Evolutionary conservation across 2,797 vertebrate genomes (phyloP), one percentile per base, ranked within the genome.

Genomic region (Platyrinchus mystaceus): DNA sequence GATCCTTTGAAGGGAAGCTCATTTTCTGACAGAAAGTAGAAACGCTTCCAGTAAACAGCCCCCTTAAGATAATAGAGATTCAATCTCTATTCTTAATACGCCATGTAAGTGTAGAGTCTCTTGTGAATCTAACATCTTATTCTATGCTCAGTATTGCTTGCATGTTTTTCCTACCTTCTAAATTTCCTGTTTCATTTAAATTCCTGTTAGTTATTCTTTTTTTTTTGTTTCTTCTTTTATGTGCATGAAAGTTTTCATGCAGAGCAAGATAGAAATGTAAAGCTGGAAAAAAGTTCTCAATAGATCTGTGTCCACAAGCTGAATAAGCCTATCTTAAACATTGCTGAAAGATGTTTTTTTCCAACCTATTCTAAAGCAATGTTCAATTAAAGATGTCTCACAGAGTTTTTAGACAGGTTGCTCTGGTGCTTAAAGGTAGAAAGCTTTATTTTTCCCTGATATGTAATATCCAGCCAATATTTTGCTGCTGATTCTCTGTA

Each of bases 91-190:
- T 93, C 90, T 85, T 89, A 89, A 47, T 24, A 46, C 1, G 8
- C 13, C 39, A 2, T 0, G 0, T 37, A 78, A 79, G 21, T 1
- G 0, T 53, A 62, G 36, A 47, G 6, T 49, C 84, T 59, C 30
- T 47, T 39, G 46, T 34, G 12, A 73, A 56, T 52, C 34, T 90
- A 27, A 53, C 14, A 12, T 59, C 78, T 77, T 67, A 43, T 58
- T 81, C 7, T 50, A 13, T 7, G 5, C 20, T 77, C 27, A 70
- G 8, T 79, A 78, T 41, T 76, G 6, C 53, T 76, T 89, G 19
- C 7, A 6, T 44, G 7, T 34, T 80, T 93, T 80, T 34, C 7
- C 36, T 16, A 28, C n/a, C n/a, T 91, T 84, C 62, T 87, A 27
- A 36, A 82, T 74, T 70, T 81, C 47, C 46, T 15, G 1, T 68